Evolutionary conservation across 2,888 invertebrate genomes (phyloP).

Genomic region (Sinhomidia bicolor): DNA sequence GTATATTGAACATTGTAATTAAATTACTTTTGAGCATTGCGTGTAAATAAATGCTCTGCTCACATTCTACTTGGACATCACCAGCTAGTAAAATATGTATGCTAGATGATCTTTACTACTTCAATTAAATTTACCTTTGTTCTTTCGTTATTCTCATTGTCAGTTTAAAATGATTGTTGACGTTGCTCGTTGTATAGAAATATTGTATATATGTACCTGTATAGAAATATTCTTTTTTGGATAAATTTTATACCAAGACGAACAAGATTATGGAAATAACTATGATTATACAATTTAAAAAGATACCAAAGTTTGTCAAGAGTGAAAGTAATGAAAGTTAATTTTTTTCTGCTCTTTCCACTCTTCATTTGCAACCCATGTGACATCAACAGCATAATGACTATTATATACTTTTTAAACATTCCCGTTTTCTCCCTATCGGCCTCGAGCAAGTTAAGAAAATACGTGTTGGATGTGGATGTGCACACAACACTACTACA

Average conservation of each 20-base stretch:
- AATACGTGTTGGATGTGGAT: not conserved
- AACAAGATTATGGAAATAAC: no score
- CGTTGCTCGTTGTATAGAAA: no score
- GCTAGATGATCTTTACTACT: not conserved
- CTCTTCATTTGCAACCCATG: not conserved
- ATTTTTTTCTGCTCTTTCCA: no score
- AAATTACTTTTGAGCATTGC: not conserved
- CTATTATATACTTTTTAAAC: not conserved
- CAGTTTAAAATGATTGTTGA: not conserved
- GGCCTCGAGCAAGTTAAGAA: not conserved
- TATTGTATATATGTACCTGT: no score
- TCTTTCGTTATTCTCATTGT: not conserved
- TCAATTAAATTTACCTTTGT: not conserved
- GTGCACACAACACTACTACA: not conserved
- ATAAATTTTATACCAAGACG: no score
- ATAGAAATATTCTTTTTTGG: no score
- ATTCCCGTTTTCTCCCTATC: not conserved
- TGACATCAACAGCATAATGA: not conserved
- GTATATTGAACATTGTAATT: constrained; percentile 12
- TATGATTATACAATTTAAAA: not conserved
- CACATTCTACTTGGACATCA: not conserved
- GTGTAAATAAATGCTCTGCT: not conserved
- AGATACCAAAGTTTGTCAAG: not conserved
- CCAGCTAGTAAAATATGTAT: not conserved
- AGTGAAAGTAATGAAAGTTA: constrained; percentile 1